These are phyloP conservation scores for Diorhabda sublineata DNA, from an alignment of 1,140 invertebrate genomes.

Conservation along the genomic window DNA sequence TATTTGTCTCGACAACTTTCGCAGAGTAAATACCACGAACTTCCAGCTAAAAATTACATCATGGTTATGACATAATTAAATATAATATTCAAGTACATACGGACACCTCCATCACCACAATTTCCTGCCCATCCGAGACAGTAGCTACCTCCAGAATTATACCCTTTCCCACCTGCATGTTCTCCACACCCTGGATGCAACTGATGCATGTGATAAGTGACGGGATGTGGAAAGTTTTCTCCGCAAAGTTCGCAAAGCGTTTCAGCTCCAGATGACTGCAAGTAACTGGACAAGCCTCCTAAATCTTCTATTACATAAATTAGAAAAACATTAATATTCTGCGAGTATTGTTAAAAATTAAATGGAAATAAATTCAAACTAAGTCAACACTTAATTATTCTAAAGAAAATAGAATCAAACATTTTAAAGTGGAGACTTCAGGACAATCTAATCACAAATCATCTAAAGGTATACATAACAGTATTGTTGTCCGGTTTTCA, in stretches of 20 bases:
- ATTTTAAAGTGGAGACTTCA: too few species aligned
- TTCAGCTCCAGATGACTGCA: constrained; percentile 48
- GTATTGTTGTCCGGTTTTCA: too few species aligned
- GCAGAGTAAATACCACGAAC: constrained; percentile 89
- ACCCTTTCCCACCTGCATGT: constrained; percentile 81
- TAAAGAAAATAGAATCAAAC: too few species aligned
- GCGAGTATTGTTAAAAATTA: too few species aligned
- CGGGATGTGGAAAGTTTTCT: constrained; percentile 68
- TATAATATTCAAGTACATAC: constrained; percentile 41
- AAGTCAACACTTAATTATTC: too few species aligned
- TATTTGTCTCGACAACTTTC: constrained; percentile 83
- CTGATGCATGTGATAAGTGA: constrained; percentile 89
- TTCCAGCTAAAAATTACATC: constrained; percentile 53
- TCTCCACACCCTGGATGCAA: constrained; percentile 86
- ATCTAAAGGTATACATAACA: too few species aligned
- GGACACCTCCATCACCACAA: constrained; percentile 81
- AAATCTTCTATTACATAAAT: constrained; percentile 31
- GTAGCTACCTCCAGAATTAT: constrained; percentile 80
- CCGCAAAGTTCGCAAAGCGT: constrained; percentile 86
- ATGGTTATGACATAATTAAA: background rate
- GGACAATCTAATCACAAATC: too few species aligned
- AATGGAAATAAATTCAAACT: too few species aligned
- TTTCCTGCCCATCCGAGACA: constrained; percentile 84
- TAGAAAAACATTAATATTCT: too few species aligned
- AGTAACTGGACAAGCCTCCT: constrained; percentile 33